These are phyloP conservation scores for Ceratina japonica DNA, from an alignment of 1,140 invertebrate species.

Conservation along the genomic window DNA sequence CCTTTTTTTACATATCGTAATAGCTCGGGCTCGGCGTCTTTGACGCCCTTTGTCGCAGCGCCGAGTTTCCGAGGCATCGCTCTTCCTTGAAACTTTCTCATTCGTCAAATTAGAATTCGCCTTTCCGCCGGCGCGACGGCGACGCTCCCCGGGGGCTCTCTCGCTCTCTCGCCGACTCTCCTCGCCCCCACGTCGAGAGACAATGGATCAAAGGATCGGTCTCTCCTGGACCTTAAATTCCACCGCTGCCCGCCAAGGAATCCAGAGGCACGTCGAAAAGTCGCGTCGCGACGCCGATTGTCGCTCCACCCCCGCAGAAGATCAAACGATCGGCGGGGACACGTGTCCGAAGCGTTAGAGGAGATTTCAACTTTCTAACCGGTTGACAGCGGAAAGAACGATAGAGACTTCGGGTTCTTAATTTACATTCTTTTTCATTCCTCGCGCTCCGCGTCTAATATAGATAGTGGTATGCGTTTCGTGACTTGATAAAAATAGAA, in stretches of 20 bases:
- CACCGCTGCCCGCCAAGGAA: conserved; percentile 39
- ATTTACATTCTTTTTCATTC: background rate
- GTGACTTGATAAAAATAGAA: background rate
- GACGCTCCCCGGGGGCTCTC: conserved; percentile 60
- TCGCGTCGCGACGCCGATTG: conserved; percentile 22
- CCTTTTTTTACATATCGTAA: conserved; percentile 62
- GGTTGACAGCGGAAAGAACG: background rate
- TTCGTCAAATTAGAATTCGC: conserved; percentile 75
- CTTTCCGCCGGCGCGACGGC: conserved; percentile 69
- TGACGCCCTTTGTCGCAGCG: conserved; percentile 59
- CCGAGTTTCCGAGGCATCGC: conserved; percentile 46
- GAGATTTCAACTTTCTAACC: background rate
- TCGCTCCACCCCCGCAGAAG: background rate
- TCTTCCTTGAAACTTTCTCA: conserved; percentile 74
- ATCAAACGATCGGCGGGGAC: conserved; percentile 23
- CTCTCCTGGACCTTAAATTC: conserved; percentile 49
- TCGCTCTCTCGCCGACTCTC: conserved; percentile 29
- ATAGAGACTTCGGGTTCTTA: background rate
- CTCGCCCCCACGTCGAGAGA: conserved; percentile 54
- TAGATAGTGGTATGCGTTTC: background rate
- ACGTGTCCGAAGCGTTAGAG: background rate
- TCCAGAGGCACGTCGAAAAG: conserved; percentile 34
- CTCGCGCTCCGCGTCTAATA: too few relatives aligned
- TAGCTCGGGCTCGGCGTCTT: conserved; percentile 43
- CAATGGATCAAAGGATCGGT: conserved; percentile 70